These are phyloP conservation scores for Clarias batrachus DNA, from an alignment of 2,113 vertebrate genomes.

Conservation along the genomic window DNA sequence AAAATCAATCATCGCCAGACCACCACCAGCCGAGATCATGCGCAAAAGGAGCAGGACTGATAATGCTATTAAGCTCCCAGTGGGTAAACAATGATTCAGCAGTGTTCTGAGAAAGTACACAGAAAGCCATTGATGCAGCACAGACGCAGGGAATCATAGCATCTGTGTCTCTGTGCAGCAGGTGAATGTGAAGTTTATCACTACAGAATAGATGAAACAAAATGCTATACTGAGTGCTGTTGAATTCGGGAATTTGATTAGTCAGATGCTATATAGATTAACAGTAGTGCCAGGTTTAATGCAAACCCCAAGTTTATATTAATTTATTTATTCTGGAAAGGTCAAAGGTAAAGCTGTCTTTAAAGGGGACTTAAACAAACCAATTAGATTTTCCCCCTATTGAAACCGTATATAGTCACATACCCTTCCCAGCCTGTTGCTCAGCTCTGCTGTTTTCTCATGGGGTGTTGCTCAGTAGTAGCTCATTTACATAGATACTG, in stretches of 20 bases:
- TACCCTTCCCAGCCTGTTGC: too few relatives aligned
- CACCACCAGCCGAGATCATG: neutral
- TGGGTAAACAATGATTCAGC: conserved; percentile 26
- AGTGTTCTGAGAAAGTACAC: conserved; percentile 16
- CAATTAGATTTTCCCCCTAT: too few relatives aligned
- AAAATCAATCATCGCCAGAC: conserved; percentile 11
- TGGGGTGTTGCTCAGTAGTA: too few relatives aligned
- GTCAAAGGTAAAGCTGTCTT: too few relatives aligned
- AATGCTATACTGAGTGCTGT: neutral
- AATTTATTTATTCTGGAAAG: neutral
- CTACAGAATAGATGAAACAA: neutral
- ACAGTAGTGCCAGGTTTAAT: neutral
- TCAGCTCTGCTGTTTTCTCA: too few relatives aligned
- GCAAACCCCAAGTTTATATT: neutral
- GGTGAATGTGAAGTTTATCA: neutral
- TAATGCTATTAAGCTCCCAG: conserved; percentile 19
- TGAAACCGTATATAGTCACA: too few relatives aligned
- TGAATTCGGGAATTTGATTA: neutral
- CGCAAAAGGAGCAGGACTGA: conserved; percentile 4
- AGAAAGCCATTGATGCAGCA: neutral
- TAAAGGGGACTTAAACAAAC: too few relatives aligned
- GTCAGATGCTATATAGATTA: neutral
- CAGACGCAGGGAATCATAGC: neutral
- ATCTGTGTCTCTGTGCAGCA: neutral
- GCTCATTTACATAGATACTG: too few relatives aligned